Conservation (phyloP, 37 sponge, comb jelly and placozoan species). For the Ephydatia muelleri region DNA sequence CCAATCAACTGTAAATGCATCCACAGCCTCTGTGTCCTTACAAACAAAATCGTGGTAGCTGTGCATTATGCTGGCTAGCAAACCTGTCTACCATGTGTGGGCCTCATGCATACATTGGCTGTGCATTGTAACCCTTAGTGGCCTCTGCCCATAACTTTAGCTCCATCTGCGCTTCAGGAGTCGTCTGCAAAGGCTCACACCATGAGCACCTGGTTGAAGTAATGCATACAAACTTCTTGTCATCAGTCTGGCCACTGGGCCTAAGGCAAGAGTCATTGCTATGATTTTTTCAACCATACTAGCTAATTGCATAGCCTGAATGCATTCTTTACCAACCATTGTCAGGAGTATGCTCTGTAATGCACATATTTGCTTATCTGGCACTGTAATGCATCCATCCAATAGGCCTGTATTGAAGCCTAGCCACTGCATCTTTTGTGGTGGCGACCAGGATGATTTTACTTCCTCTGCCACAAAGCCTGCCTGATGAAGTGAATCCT, state of each 20-base stretch:
- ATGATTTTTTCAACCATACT: too few species aligned
- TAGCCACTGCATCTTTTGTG: not conserved
- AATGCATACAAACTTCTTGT: too few species aligned
- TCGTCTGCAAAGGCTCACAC: too few species aligned
- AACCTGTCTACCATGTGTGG: conserved; percentile 47
- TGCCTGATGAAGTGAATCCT: not conserved
- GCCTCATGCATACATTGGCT: conserved; percentile 21
- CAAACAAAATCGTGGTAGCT: conserved; percentile 16
- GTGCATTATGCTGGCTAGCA: conserved; percentile 19
- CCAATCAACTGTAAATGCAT: conserved; percentile 48
- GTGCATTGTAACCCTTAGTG: conserved; percentile 4
- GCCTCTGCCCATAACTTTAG: conserved; percentile 13
- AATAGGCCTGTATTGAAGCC: conserved; percentile 17
- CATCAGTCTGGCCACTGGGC: not conserved
- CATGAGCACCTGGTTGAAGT: too few species aligned
- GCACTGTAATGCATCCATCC: conserved; percentile 5
- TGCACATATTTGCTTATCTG: conserved; percentile 2
- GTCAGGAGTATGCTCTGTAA: too few species aligned
- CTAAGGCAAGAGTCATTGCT: not conserved
- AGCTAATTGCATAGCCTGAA: too few species aligned
- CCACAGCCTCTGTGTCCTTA: conserved; percentile 23
- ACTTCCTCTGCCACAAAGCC: conserved; percentile 1
- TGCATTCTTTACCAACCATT: not conserved
- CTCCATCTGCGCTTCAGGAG: too few species aligned
- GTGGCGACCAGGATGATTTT: conserved; percentile 13